Evolutionary conservation across 2,797 vertebrate genomes (phyloP).

Genomic region (Pelodytes ibericus): DNA sequence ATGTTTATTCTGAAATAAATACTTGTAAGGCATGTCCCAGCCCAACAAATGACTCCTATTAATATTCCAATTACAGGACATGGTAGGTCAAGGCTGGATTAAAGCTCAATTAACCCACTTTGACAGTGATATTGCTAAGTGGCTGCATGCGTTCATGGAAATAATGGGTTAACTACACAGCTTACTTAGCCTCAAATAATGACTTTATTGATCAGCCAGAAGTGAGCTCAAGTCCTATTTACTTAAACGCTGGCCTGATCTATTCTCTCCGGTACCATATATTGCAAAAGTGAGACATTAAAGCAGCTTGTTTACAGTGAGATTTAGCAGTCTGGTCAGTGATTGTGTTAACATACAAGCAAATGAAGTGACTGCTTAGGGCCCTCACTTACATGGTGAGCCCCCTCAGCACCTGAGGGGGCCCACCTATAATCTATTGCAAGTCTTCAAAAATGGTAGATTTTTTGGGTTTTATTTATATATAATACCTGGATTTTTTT

Average conservation of each 20-base stretch:
- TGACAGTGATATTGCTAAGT: constrained; percentile 9
- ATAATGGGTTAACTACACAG: neutral
- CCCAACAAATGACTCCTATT: neutral
- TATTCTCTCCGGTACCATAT: neutral
- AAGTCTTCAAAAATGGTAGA: no score
- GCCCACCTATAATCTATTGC: no score
- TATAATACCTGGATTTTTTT: no score
- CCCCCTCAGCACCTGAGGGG: no score
- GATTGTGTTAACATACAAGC: no score
- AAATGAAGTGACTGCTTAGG: no score
- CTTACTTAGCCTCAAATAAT: neutral
- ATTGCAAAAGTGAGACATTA: neutral
- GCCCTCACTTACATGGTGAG: no score
- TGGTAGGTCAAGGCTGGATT: neutral
- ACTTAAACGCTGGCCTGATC: neutral
- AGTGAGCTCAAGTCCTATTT: neutral
- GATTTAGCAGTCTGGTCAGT: no score
- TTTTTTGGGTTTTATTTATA: no score
- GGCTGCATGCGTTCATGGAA: no score
- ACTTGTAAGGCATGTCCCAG: neutral
- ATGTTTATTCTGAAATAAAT: constrained; percentile 12
- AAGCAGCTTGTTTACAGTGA: no score
- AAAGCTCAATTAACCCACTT: neutral
- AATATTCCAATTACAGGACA: neutral
- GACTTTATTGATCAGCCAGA: constrained; percentile 3